Evolutionary conservation across 2,888 invertebrate genomes (phyloP), one percentile per base, ranked within the genome.

Genomic region (Euphydryas editha): DNA sequence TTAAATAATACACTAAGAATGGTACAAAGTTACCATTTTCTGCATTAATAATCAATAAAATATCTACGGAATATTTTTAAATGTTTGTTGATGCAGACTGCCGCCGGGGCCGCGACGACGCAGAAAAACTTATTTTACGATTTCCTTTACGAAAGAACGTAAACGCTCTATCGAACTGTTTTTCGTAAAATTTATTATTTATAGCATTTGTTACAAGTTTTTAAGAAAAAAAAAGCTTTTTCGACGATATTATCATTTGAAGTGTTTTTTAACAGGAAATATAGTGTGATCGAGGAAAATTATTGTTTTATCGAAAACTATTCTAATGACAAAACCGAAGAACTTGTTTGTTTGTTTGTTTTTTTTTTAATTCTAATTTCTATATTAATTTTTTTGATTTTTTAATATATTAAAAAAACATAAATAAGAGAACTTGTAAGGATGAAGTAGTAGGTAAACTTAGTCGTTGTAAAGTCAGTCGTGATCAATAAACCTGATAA

Each of bases 111-210:
- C 83, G 82, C 84, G 85, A 73, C 81, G 79, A 79, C 81, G 84
- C 78, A 86, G 81, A 88, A 85, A 88, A 92, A 90, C 84, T 89
- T 91, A 86, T 89, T 90, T 90, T 88, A 91, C 89, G 89, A 90
- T 90, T 91, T 92, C 92, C 92, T 84, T 84, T 87, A 72, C 71
- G 77, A 78, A 80, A 81, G 82, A 77, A 81, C 77, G 79, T 78
- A 82, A 77, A 81, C 77, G 79, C 77, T 77, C 77, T 80, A 81
- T 84, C 76, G 87, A 86, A 86, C 82, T 82, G 83, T 82, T 87
- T 78, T 76, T 75, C 80, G 82, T 81, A 81, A 88, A 86, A 90
- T 86, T 75, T 82, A 78, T 89, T 88, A 90, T 92, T 92, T 92
- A 92, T 86, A 76, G 76, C 81, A 79, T 79, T 85, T 87, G 80